Percentiles rank a stretch among this genome's conserved stretches.
These are phyloP conservation scores for Syngnathus scovelli DNA, from an alignment of 2,113 vertebrate genomes.

Conservation along the genomic window DNA sequence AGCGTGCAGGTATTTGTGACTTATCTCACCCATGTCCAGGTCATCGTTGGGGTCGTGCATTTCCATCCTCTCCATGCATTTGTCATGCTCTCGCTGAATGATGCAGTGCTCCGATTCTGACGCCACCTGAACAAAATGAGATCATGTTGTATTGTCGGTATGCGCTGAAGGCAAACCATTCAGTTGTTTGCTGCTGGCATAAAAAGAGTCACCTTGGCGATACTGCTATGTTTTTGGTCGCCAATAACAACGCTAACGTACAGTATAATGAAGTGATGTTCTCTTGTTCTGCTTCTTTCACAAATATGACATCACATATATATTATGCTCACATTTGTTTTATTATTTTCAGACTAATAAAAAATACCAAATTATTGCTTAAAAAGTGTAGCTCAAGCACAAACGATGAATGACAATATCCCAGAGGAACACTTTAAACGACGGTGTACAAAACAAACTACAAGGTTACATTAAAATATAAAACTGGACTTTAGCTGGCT, in stretches of 20 bases:
- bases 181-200: no score
- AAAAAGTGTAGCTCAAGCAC: not conserved
- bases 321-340: no score
- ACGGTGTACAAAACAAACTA: not conserved
- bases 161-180: no score
- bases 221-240: not conserved
- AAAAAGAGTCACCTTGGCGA: not conserved
- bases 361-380: no score
- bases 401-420: no score
- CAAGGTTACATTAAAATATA: not conserved
- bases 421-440: not conserved
- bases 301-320: no score
- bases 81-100: constrained; percentile 71
- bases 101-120: constrained; percentile 64
- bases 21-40: constrained; percentile 54
- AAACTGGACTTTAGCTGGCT: not conserved
- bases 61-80: constrained; percentile 69
- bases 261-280: not conserved
- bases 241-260: not conserved
- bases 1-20: no score
- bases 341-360: no score
- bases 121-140: constrained; percentile 50
- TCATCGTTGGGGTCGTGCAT: constrained; percentile 52
- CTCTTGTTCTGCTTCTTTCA: no score
- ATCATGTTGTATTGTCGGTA: no score